Base-by-base conservation (phyloP, 2,888 invertebrate species). In the Parnassius smintheus region DNA sequence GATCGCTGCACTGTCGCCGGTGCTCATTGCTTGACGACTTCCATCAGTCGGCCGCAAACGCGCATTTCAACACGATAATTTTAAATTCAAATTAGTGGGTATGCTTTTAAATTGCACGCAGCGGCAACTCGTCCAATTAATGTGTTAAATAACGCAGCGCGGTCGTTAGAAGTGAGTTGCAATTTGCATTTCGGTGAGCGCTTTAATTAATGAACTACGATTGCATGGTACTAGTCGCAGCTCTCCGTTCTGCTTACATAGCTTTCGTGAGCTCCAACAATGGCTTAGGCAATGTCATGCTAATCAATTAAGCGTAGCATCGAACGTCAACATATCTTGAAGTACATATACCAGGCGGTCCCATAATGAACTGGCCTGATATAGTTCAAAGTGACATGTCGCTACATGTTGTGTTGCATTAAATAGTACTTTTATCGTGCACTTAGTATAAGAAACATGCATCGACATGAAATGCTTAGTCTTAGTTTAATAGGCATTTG, bases 1-100 rank as follows among this genome's bases (percentile, higher is more conserved):
- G 3, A 18, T 44, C 45, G 46, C 12, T 13, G 45, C 51, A n/a
- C 18, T n/a, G 46, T 13, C 45, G 52, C 18, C n/a, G 44, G 11
- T 2, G 12, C 48, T n/a, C 22, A n/a, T 7, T 51, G 22, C 22
- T 35, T 7, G 46, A 44, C 44, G 3, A 22, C 42, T 42, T 22
- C 44, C 53, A n/a, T 45, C 59, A 25, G 41, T 11, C 41, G 4
- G 48, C 59, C 54, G n/a, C 41, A 13, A 35, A 46, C 48, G 54
- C 22, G 48, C 9, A n/a, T 10, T 50, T 44, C 50, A 44, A 1
- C 10, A 18, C 25, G 49, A 57, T 44, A n/a, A 70, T 68, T 70
- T 68, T 67, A 64, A 61, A 70, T 70, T 68, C 65, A 68, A 71
- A 70, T 70, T 66, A 70, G 67, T 65, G 66, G 59, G 63, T 62